Conservation (phyloP, 1,140 invertebrate genomes). For the Drosophila lini region DNA sequence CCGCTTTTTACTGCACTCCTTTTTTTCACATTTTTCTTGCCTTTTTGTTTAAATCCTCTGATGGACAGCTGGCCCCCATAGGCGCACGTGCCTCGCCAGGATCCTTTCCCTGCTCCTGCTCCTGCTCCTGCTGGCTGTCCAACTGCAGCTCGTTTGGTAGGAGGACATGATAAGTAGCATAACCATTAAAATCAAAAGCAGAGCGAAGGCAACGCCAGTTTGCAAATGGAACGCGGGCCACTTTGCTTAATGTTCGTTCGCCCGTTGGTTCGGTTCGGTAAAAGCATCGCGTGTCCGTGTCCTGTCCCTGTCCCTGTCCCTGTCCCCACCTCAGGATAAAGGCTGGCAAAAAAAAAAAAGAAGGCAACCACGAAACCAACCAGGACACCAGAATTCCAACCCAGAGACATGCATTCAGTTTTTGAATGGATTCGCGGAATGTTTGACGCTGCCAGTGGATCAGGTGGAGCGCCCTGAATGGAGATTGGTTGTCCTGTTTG, state of each 20-base stretch:
- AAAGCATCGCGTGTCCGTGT: slow-evolving; percentile 50
- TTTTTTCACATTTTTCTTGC: neutral
- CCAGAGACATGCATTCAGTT: slow-evolving; percentile 42
- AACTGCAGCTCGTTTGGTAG: slow-evolving; percentile 42
- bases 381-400: slow-evolving; percentile 9
- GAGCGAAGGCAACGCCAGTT: slow-evolving; percentile 37
- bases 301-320: neutral
- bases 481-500: slow-evolving; percentile 22
- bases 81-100: slow-evolving; percentile 18
- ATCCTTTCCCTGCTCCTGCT: neutral
- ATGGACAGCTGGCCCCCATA: slow-evolving; percentile 22
- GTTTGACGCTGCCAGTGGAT: slow-evolving; percentile 40
- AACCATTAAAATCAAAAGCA: slow-evolving; percentile 80
- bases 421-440: slow-evolving; percentile 43
- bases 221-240: slow-evolving; percentile 76
- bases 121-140: neutral
- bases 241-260: slow-evolving; percentile 72
- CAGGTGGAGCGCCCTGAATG: slow-evolving; percentile 41
- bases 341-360: neutral
- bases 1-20: neutral
- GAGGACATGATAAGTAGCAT: slow-evolving; percentile 79
- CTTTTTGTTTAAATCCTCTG: slow-evolving; percentile 17
- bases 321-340: neutral
- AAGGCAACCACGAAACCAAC: neutral
- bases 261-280: slow-evolving; percentile 21